These are phyloP conservation scores for Ceuthmochares aereus DNA, from an alignment of 2,113 vertebrate species.

Conservation along the genomic window DNA sequence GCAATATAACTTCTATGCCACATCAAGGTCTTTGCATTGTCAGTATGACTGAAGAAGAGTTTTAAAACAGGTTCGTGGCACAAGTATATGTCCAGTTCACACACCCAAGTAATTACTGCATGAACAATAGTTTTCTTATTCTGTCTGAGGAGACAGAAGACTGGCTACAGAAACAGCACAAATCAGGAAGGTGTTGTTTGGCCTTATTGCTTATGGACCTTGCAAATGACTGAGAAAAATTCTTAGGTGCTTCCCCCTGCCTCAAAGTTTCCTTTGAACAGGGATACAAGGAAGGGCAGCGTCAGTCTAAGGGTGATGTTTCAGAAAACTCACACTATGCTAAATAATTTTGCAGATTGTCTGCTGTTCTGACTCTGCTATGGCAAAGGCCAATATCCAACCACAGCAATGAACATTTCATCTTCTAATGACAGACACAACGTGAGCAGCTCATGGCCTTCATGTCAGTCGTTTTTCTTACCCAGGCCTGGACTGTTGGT, in stretches of 20 bases:
- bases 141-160: not conserved
- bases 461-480: not conserved
- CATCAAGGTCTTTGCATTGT: conserved; percentile 27
- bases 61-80: not conserved
- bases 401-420: not conserved
- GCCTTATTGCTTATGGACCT: not conserved
- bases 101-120: conserved; percentile 19
- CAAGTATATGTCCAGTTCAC: not conserved
- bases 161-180: not conserved
- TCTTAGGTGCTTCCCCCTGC: accelerated
- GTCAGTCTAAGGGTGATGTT: not conserved
- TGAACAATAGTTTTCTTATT: not conserved
- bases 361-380: not conserved
- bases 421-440: not conserved
- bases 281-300: not conserved
- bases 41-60: not conserved
- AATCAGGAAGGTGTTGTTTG: not conserved
- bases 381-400: not conserved
- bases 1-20: not conserved
- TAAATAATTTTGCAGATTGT: not conserved
- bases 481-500: not conserved
- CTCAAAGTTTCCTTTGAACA: not conserved
- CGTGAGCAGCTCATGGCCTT: not conserved
- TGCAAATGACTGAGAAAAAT: not conserved
- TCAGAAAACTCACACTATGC: not conserved